Percentiles rank a stretch among this genome's conserved stretches.
These are phyloP conservation scores for Aegithalos caudatus DNA, from an alignment of 2,113 vertebrate genomes.

Conservation along the genomic window DNA sequence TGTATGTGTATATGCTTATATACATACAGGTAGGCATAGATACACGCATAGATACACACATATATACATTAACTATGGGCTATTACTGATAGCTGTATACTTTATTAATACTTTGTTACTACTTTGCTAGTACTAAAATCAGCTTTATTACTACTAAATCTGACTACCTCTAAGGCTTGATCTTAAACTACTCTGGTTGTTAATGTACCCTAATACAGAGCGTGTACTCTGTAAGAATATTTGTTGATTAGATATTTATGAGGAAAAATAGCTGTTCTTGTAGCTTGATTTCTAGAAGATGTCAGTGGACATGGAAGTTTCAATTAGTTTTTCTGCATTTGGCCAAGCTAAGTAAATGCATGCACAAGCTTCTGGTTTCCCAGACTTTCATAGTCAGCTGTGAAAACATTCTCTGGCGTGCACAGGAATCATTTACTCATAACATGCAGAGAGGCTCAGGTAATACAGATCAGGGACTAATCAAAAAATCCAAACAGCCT, in stretches of 20 bases:
- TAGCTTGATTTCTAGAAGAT: background rate
- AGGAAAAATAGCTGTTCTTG: background rate
- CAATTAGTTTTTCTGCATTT: background rate
- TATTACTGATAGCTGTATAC: background rate
- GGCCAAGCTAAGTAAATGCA: background rate
- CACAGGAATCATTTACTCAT: background rate
- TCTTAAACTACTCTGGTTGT: background rate
- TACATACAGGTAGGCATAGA: background rate
- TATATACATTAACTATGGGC: background rate
- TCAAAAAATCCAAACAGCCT: background rate
- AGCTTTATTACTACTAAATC: background rate
- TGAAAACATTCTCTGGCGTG: rapidly evolving
- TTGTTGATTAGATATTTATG: background rate
- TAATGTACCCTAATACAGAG: background rate
- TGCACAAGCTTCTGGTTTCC: background rate
- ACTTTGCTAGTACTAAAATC: background rate
- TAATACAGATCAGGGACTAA: background rate
- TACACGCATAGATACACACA: background rate
- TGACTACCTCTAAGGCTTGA: background rate
- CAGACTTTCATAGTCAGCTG: background rate
- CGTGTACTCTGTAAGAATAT: background rate
- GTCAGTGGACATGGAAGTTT: background rate
- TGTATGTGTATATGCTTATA: background rate
- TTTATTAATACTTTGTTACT: background rate
- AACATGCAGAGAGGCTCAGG: background rate